Base-by-base conservation (phyloP, 2,888 invertebrate genomes). In the Rhingia campestris region DNA sequence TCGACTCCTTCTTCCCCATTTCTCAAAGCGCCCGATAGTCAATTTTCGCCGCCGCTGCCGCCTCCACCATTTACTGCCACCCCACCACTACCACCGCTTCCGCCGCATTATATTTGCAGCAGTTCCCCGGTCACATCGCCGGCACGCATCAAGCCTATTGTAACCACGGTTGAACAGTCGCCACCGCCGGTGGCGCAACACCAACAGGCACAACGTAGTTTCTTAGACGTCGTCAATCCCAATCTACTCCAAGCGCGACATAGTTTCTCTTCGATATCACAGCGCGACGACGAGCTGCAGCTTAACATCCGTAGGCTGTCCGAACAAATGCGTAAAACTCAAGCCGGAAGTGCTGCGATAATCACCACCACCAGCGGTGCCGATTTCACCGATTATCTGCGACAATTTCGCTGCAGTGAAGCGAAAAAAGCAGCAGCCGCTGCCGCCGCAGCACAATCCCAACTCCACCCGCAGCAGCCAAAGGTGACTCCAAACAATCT, bases 291-390 rank as follows among this genome's bases (percentile, higher is more conserved):
- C 37, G 91, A 91, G 81, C 76, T 91, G 3, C 91, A 90, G 76
- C 85, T 91, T 4, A 91, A 90, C 81, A 91, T 91, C 45, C 89
- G 91, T 39, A 88, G 91, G 22, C 81, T 91, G 14, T 91, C 91
- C 32, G 91, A 91, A 72, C 91, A 91, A 87, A 90, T 90, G 86
- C 86, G 87, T 49, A 86, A 82, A 70, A 85, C 86, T 53, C 61
- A 85, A 53, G 86, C 82, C 14, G 73, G 75, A 49, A 85, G 77
- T 35, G 69, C 86, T 49, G 86, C 86, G 6, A 66, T 87, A 69
- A 86, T 87, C 39, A 86, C 87, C 30, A 74, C 87, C n/a, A 86
- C 87, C 77, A 86, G 73, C 39, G 86, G 82, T 32, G 87, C 88
- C 2, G 88, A 89, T 63, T 88, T 88, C 61, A 87, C 88, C 10